Base-by-base conservation (phyloP, 2,797 vertebrate species). In the Parotocinclus haroldoi region DNA sequence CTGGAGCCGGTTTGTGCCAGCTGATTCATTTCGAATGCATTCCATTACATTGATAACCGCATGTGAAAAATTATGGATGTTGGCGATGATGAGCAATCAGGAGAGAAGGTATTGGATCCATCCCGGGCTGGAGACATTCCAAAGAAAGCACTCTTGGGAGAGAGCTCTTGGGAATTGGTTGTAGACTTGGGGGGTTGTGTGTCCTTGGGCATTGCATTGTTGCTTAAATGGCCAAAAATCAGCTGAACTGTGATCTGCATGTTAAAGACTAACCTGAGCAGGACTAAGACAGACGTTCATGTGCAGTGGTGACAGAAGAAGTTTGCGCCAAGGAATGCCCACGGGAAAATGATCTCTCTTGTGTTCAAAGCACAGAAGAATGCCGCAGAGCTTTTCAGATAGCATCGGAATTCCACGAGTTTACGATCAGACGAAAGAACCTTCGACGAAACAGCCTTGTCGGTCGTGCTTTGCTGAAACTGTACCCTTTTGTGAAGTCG, bases 21-120 rank as follows among this genome's bases (percentile, higher is more conserved):
- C 58, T 60, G 63, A 71, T 71, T 71, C 39, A 71, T 70, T 76
- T 70, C 72, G 51, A 74, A 66, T 74, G 71, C 76, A 78, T 78
- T 78, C 76, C 76, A 74, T 55, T 61, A 65, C 66, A 71, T 76
- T 74, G 71, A 73, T 76, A 67, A 66, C 45, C 11, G 49, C 54
- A 55, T 68, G 73, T 73, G 68, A 68, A 66, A 73, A 68, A 66
- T 63, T 59, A 65, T 59, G 63, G 63, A 75, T 58, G 63, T 70
- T 49, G 64, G 66, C 68, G 69, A 63, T 64, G 54, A 73, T 65
- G 18, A 19, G 45, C 72, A 78, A 66, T 56, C 38, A 46, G 10
- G 11, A 19, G 63, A 9, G 13, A 51, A 62, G 42, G 58, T 62
- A 49, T 54, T 14, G 57, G 65, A 38, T 67, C 39, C 46, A 3